Percentiles rank a stretch among this genome's conserved stretches.
phyloP scores from a whole-genome alignment of 2,113 vertebrate species.

The Pseudorasbora parva region DNA sequence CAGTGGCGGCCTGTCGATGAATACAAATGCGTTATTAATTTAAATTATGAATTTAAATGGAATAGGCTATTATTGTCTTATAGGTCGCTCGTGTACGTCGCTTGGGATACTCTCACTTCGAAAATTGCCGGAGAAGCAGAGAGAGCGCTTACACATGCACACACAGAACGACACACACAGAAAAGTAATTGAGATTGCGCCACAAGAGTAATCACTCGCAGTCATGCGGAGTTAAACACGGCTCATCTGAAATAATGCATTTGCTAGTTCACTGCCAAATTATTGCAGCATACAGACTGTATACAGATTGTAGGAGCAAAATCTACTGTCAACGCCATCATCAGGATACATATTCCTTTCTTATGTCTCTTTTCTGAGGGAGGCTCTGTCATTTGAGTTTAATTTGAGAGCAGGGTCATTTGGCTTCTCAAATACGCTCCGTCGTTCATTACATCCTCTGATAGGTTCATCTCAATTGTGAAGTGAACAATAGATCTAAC shows the following conservation, averaged over 20 bases:
- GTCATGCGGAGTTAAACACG: conserved; percentile 57
- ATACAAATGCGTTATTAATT: conserved; percentile 62
- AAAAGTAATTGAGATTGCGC: conserved; percentile 62
- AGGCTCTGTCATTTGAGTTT: conserved; percentile 33
- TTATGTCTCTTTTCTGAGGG: not conserved
- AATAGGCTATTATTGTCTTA: conserved; percentile 63
- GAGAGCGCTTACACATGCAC: conserved; percentile 46
- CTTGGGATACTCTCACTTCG: conserved; percentile 54
- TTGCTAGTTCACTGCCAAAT: conserved; percentile 44
- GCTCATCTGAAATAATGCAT: conserved; percentile 55
- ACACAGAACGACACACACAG: conserved; percentile 25
- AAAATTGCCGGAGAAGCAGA: conserved; percentile 49
- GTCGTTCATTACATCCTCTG: conserved; percentile 49
- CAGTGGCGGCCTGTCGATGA: conserved; percentile 50
- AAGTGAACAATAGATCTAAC: conserved; percentile 56
- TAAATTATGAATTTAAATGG: conserved; percentile 60
- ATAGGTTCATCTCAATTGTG: conserved; percentile 52
- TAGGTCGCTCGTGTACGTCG: conserved; percentile 52
- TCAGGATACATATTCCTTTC: conserved; percentile 14
- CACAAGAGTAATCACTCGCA: conserved; percentile 59
- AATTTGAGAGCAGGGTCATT: conserved; percentile 38
- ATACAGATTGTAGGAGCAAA: conserved; percentile 26
- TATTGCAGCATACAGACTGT: conserved; percentile 23
- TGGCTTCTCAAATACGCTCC: conserved; percentile 38
- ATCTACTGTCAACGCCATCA: not conserved